Conservation (phyloP, 2,888 invertebrate species). For the Phaedon cochleariae region DNA sequence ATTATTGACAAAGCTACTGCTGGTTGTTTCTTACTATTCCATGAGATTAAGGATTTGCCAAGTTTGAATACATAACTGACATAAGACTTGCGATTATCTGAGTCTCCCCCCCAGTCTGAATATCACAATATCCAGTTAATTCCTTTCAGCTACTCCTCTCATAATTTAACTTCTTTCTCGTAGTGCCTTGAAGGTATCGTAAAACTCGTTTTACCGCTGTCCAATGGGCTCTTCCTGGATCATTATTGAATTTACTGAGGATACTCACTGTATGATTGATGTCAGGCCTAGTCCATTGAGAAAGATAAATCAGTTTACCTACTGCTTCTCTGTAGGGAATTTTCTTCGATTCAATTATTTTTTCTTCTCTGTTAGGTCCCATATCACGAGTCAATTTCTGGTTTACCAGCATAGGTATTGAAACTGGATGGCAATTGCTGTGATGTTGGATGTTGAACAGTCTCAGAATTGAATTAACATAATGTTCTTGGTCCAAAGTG, state of each 20-base stretch:
- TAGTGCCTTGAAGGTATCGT: constrained; percentile 20
- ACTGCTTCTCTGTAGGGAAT: constrained; percentile 30
- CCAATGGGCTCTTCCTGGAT: constrained; percentile 8
- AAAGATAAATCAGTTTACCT: constrained; percentile 17
- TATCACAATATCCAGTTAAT: constrained; percentile 13
- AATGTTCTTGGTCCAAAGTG: constrained; percentile 15
- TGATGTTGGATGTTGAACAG: constrained; percentile 13
- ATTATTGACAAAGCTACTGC: no score
- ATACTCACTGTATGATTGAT: constrained; percentile 11
- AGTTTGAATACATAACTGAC: constrained; percentile 12
- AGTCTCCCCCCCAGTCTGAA: constrained; percentile 11
- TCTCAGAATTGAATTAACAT: constrained; percentile 13
- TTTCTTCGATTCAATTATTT: neutral
- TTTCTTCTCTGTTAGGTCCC: neutral
- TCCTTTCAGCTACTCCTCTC: neutral
- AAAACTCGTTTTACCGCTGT: constrained; percentile 19
- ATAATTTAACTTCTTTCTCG: neutral
- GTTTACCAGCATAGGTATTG: constrained; percentile 10
- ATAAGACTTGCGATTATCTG: constrained; percentile 7
- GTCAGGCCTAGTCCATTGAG: constrained; percentile 20
- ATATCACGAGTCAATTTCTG: constrained; percentile 9
- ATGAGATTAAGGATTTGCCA: no score
- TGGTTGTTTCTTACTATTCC: no score
- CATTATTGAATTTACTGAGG: constrained; percentile 13
- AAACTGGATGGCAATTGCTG: constrained; percentile 16